A percentile compares a stretch with the other conserved stretches of the same genome.
These are phyloP conservation scores for Theonella swinhoei DNA, from an alignment of 37 sponge, comb jelly and placozoan species.

Conservation along the genomic window DNA sequence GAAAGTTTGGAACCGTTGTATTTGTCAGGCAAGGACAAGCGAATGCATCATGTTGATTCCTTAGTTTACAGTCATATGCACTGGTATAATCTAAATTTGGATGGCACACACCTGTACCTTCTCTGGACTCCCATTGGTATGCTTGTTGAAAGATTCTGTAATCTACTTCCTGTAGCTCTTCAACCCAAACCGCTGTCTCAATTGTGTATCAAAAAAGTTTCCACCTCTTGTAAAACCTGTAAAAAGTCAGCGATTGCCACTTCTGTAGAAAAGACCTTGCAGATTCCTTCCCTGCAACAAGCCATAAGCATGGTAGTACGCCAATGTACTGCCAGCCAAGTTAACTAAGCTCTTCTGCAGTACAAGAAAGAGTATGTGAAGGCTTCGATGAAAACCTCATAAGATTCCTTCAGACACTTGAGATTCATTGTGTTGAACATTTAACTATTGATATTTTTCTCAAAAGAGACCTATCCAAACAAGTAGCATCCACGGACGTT, in stretches of 20 bases:
- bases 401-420: background rate
- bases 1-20: background rate
- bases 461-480: background rate
- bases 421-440: background rate
- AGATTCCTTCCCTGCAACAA: background rate
- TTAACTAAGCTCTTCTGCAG: too few relatives aligned
- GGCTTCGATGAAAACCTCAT: background rate
- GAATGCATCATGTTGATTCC: background rate
- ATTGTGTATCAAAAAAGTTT: background rate
- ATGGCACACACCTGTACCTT: background rate
- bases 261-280: background rate
- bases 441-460: background rate
- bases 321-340: background rate
- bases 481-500: background rate
- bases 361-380: background rate
- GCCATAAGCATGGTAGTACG: background rate
- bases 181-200: background rate
- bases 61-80: background rate
- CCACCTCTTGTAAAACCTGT: background rate
- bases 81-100: background rate
- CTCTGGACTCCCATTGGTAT: background rate
- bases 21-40: background rate
- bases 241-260: background rate
- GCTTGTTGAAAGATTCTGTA: background rate
- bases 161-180: background rate